Evolutionary conservation across 1,140 invertebrate genomes (phyloP).

Genomic region (Camponotus vicinus): DNA sequence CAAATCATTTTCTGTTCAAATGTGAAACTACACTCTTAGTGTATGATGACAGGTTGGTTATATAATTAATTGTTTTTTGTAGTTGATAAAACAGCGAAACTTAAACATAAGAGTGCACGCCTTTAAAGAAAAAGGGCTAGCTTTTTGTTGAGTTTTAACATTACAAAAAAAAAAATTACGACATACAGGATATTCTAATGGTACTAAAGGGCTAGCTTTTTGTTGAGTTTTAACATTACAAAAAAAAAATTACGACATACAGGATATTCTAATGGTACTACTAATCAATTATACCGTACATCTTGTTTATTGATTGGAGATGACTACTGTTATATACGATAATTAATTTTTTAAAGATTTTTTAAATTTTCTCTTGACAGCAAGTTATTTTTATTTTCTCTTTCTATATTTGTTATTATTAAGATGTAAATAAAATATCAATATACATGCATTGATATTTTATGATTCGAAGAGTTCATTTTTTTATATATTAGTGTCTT

Average conservation of each 20-base stretch:
- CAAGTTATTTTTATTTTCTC: not conserved
- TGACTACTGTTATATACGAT: slow-evolving; percentile 37
- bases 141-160: slow-evolving; percentile 44
- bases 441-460: slow-evolving; percentile 23
- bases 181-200: too few relatives aligned
- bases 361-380: not conserved
- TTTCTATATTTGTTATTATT: slow-evolving; percentile 24
- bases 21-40: slow-evolving; percentile 63
- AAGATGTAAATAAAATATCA: slow-evolving; percentile 26
- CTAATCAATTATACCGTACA: not conserved
- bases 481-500: slow-evolving; percentile 30
- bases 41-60: slow-evolving; percentile 74
- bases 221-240: slow-evolving; percentile 19
- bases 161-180: not conserved
- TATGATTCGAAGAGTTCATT: slow-evolving; percentile 39
- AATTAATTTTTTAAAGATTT: slow-evolving; percentile 18
- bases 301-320: slow-evolving; percentile 4
- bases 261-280: not conserved
- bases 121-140: slow-evolving; percentile 61
- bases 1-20: slow-evolving; percentile 70
- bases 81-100: slow-evolving; percentile 77
- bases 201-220: slow-evolving; percentile 54
- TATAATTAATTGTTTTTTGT: slow-evolving; percentile 77
- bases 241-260: not conserved
- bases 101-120: slow-evolving; percentile 82